Conservation (phyloP, 1,140 invertebrate genomes). For the Asobara japonica region DNA sequence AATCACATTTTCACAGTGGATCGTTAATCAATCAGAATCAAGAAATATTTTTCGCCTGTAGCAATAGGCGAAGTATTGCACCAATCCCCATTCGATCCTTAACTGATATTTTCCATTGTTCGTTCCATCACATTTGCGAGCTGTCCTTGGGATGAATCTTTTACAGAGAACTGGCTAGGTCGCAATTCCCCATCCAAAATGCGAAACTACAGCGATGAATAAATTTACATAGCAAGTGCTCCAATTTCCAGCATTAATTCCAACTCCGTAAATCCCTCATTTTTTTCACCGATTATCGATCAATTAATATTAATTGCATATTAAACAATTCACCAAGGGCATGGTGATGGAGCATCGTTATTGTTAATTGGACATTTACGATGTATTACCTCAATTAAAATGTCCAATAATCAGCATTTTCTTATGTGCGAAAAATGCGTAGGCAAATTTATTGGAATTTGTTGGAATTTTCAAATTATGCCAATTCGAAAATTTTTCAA, state of each 20-base stretch:
- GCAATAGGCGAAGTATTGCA: slow-evolving; percentile 19
- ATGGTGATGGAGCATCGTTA: not conserved
- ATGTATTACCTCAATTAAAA: not conserved
- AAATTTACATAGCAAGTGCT: not conserved
- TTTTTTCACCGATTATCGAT: not conserved
- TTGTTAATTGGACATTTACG: not conserved
- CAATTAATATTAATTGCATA: not conserved
- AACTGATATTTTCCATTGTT: slow-evolving; percentile 18
- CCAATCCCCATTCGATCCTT: not conserved
- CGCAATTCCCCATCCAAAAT: not conserved
- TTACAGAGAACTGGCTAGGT: slow-evolving; percentile 1
- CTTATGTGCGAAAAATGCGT: not conserved
- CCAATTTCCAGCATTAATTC: not conserved
- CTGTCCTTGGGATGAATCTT: slow-evolving; percentile 14
- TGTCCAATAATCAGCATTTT: not conserved
- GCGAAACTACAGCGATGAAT: not conserved
- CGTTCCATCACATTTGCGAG: slow-evolving; percentile 25
- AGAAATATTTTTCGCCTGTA: not conserved
- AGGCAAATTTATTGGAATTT: too few relatives aligned
- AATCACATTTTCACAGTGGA: not conserved
- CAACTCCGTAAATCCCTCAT: not conserved
- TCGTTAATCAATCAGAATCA: not conserved
- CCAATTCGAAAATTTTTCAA: too few relatives aligned
- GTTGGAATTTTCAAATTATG: too few relatives aligned
- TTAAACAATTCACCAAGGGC: not conserved